Evolutionary conservation across 2,888 invertebrate species (phyloP).

Genomic region (Scaptodrosophila latifasciaeformis): DNA sequence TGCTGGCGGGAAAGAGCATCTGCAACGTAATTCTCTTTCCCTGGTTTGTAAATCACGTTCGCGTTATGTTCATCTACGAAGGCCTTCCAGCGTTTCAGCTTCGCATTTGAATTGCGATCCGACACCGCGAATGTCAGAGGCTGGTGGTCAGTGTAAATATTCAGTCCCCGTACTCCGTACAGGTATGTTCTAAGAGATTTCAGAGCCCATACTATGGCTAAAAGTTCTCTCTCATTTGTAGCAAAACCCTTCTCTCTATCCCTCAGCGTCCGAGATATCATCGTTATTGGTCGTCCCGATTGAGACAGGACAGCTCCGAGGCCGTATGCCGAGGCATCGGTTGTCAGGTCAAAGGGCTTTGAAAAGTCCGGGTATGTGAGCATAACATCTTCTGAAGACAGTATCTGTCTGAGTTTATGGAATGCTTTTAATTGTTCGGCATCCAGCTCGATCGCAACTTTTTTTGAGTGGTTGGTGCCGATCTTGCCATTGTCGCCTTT

Average conservation of each 20-base stretch:
- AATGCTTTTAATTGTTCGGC: neutral
- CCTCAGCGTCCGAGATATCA: neutral
- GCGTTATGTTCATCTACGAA: too few relatives aligned
- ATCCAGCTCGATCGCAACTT: neutral
- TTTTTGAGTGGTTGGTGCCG: neutral
- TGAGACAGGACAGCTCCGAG: neutral
- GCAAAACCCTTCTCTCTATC: neutral
- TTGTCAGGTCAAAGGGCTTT: neutral
- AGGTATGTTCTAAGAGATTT: conserved; percentile 7
- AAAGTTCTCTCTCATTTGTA: conserved; percentile 1
- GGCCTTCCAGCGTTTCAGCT: too few relatives aligned
- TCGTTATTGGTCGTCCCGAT: neutral
- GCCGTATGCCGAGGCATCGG: neutral
- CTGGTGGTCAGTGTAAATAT: conserved; percentile 8
- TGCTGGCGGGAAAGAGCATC: conserved; percentile 17
- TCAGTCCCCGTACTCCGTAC: conserved; percentile 9
- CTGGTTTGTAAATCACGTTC: too few relatives aligned
- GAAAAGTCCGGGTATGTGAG: neutral
- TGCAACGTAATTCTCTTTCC: conserved; percentile 15
- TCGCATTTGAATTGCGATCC: too few relatives aligned
- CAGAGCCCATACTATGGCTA: conserved; percentile 3
- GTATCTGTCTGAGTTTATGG: neutral
- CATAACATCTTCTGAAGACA: neutral
- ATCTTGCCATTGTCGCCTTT: neutral
- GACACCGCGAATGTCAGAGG: conserved; percentile 10